phyloP scores from a whole-genome alignment of 2,888 invertebrate species.

The Coelogynopora nodosa region DNA sequence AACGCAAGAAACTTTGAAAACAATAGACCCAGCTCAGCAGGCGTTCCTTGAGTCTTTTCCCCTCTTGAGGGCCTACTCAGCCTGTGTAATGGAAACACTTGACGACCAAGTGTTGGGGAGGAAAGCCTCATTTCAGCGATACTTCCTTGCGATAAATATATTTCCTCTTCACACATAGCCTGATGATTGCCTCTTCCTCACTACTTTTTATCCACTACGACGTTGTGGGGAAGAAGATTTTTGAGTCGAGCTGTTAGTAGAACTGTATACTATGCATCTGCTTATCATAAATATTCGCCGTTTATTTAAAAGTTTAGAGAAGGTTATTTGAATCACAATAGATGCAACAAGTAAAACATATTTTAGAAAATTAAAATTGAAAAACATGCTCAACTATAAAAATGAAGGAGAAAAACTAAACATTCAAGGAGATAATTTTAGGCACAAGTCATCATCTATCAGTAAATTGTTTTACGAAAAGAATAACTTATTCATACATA shows the following conservation, averaged over 20 bases:
- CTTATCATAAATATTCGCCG: not conserved
- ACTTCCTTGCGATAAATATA: not conserved
- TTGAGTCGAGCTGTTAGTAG: not conserved
- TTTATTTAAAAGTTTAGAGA: not conserved
- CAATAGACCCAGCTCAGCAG: not conserved
- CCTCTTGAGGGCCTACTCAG: conserved; percentile 13
- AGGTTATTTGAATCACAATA: not conserved
- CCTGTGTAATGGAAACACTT: not conserved
- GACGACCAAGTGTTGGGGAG: not conserved
- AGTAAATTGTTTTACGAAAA: no score
- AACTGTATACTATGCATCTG: not conserved
- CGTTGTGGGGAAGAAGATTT: not conserved
- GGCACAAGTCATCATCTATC: no score
- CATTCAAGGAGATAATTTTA: no score
- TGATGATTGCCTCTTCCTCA: no score
- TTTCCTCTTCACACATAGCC: not conserved
- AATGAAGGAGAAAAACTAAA: no score
- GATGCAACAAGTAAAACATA: not conserved
- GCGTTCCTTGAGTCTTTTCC: not conserved
- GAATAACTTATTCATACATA: not conserved
- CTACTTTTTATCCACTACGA: no score
- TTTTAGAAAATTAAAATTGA: not conserved
- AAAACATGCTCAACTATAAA: no score
- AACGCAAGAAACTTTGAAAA: not conserved
- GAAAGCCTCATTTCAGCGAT: not conserved